Percentiles rank a stretch among this genome's conserved stretches.
Conservation (phyloP, 2,113 vertebrate species). For the Cyanoramphus novaezelandiae region DNA sequence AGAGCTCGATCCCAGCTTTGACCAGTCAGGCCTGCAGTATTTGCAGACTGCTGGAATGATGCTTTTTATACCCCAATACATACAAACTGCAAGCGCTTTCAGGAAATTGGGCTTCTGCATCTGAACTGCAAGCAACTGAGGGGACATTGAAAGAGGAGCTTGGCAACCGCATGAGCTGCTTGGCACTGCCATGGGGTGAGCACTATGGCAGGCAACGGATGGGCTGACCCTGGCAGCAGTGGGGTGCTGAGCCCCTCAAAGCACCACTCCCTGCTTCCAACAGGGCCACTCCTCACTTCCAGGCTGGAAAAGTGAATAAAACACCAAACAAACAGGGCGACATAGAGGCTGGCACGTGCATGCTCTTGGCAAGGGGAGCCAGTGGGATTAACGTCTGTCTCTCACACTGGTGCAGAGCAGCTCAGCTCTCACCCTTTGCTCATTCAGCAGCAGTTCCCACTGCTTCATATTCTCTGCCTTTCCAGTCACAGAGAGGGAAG, state of each 20-base stretch:
- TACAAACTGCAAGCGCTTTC: not conserved
- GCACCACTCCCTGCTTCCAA: not conserved
- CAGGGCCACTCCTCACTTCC: not conserved
- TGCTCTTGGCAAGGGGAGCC: not conserved
- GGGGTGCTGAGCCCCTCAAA: not conserved
- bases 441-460: not conserved
- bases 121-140: not conserved
- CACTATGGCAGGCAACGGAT: fast-evolving
- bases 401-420: not conserved
- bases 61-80: not conserved
- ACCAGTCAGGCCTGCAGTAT: not conserved
- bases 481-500: not conserved
- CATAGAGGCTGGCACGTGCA: not conserved
- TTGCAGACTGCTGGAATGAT: not conserved
- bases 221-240: not conserved
- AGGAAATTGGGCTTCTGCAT: not conserved
- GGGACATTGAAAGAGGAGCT: not conserved
- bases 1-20: not conserved
- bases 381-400: not conserved
- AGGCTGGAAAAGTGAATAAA: not conserved
- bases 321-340: not conserved
- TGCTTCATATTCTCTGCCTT: not conserved
- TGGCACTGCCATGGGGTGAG: not conserved
- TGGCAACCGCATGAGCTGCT: not conserved
- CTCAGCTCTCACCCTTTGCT: not conserved